phyloP scores from a whole-genome alignment of 2,113 vertebrate species.

The Echinops telfairi region DNA sequence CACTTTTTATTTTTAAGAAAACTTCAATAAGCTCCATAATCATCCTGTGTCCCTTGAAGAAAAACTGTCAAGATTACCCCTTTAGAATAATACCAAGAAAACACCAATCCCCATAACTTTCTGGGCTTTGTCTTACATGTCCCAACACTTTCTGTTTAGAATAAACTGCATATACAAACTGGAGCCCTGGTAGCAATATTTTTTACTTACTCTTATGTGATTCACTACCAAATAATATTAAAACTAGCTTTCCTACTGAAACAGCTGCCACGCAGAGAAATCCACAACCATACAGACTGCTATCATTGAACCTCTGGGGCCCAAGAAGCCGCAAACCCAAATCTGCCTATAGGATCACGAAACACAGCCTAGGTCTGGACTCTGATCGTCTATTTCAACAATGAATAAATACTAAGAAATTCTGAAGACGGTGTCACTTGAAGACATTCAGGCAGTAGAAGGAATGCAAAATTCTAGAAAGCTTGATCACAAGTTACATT shows the following conservation, averaged over 20 bases:
- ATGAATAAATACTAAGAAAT: slow-evolving; percentile 58
- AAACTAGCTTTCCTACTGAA: slow-evolving; percentile 15
- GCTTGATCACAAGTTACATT: slow-evolving; percentile 1
- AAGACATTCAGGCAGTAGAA: slow-evolving; percentile 51
- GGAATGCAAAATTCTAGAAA: slow-evolving; percentile 53
- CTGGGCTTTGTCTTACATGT: too few species aligned
- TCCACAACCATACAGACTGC: background rate
- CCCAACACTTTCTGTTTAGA: too few species aligned
- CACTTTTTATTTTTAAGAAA: too few species aligned
- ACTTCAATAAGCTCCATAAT: too few species aligned
- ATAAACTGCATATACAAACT: too few species aligned
- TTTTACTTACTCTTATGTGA: background rate
- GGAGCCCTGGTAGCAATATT: too few species aligned
- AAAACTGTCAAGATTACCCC: too few species aligned
- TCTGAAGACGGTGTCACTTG: slow-evolving; percentile 48
- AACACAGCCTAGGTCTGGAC: slow-evolving; percentile 36
- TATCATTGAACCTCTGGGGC: background rate
- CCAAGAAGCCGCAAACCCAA: slow-evolving; percentile 16
- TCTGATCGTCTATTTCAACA: slow-evolving; percentile 15
- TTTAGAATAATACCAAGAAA: too few species aligned
- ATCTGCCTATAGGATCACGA: background rate
- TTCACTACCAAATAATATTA: background rate
- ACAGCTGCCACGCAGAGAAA: background rate
- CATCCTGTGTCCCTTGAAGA: too few species aligned
- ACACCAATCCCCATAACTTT: too few species aligned